phyloP scores from a whole-genome alignment of 2,113 vertebrate species.

The Lucifuga dentata region DNA sequence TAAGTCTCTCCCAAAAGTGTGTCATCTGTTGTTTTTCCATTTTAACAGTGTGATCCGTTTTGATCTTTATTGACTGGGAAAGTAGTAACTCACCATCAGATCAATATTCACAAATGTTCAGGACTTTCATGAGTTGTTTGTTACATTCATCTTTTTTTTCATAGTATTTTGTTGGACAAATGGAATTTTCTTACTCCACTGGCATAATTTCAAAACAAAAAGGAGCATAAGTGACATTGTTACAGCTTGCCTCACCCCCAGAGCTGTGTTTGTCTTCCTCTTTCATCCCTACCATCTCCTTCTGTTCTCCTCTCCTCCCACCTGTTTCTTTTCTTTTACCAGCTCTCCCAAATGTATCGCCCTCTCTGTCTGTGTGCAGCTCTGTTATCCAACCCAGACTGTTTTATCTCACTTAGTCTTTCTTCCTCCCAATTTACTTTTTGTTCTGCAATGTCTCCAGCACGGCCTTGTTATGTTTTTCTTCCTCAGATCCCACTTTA shows the following conservation, averaged over 20 bases:
- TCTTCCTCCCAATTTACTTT: slow-evolving; percentile 77
- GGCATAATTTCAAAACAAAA: slow-evolving; percentile 16
- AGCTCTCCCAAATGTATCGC: slow-evolving; percentile 66
- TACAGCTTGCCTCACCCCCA: slow-evolving; percentile 39
- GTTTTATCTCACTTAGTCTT: slow-evolving; percentile 74
- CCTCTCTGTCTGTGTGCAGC: slow-evolving; percentile 57
- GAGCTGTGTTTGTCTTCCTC: slow-evolving; percentile 39
- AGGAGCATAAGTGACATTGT: slow-evolving; percentile 35
- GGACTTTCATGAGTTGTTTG: no score
- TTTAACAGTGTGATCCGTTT: slow-evolving; percentile 7
- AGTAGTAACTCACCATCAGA: not conserved
- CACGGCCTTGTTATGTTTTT: slow-evolving; percentile 78
- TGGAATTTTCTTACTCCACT: no score
- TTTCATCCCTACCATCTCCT: slow-evolving; percentile 62
- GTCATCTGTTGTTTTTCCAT: slow-evolving; percentile 17
- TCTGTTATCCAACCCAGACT: slow-evolving; percentile 75
- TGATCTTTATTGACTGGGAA: slow-evolving; percentile 5
- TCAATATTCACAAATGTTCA: no score
- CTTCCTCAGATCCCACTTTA: slow-evolving; percentile 79
- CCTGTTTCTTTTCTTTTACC: slow-evolving; percentile 72
- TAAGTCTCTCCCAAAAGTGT: slow-evolving; percentile 24
- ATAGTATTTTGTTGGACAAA: no score
- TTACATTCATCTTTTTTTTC: no score
- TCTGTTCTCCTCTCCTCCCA: slow-evolving; percentile 70
- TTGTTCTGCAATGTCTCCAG: slow-evolving; percentile 71